Percentiles rank a stretch among this genome's conserved stretches.
These are phyloP conservation scores for Holcopasites calliopsidis DNA, from an alignment of 1,140 invertebrate species.

Conservation along the genomic window DNA sequence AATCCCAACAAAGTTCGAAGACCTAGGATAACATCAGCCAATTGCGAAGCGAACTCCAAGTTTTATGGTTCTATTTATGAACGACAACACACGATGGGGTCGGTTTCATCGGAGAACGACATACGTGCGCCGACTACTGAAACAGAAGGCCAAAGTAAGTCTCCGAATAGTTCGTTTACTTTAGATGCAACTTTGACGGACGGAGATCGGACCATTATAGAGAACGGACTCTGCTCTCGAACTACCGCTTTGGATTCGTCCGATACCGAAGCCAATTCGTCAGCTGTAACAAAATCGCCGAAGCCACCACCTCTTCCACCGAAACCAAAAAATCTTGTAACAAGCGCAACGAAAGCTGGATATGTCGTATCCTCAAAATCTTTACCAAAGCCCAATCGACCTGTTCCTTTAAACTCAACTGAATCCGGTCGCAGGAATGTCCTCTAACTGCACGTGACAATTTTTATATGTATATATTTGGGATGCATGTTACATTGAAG, in stretches of 20 bases:
- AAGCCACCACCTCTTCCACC: conserved; percentile 77
- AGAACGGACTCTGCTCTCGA: conserved; percentile 65
- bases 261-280: conserved; percentile 29
- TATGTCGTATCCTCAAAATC: conserved; percentile 69
- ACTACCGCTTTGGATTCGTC: conserved; percentile 40
- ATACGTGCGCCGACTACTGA: conserved; percentile 44
- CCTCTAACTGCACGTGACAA: conserved; percentile 37
- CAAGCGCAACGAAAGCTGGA: conserved; percentile 64
- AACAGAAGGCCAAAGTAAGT: conserved; percentile 45
- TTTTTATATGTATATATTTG: neutral
- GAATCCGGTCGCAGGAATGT: conserved; percentile 63
- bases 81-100: conserved; percentile 50
- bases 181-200: conserved; percentile 71
- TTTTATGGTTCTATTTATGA: conserved; percentile 74
- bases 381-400: conserved; percentile 64
- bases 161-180: conserved; percentile 53
- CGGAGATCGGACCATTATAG: conserved; percentile 72
- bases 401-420: conserved; percentile 42
- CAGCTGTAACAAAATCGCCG: conserved; percentile 64
- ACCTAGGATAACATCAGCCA: conserved; percentile 60
- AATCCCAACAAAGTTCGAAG: conserved; percentile 74
- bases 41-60: conserved; percentile 70
- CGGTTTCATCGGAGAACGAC: conserved; percentile 21
- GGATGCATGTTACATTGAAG: no score
- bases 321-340: conserved; percentile 75